phyloP scores from a whole-genome alignment of 2,113 vertebrate genomes.

The Xiphophorus couchianus region DNA sequence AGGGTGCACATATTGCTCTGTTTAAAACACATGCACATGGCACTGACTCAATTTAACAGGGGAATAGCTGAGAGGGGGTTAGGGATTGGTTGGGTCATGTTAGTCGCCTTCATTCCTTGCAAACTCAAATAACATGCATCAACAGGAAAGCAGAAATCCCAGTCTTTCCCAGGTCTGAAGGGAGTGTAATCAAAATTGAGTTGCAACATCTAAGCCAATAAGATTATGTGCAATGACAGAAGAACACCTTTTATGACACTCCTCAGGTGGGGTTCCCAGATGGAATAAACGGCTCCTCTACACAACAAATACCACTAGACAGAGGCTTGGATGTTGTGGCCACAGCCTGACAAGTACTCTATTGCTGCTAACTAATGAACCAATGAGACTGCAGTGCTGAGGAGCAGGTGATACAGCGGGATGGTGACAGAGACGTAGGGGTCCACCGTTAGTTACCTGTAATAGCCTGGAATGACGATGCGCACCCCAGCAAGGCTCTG shows the following conservation, averaged over 20 bases:
- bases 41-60: conserved; percentile 76
- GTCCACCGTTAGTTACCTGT: conserved; percentile 84
- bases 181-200: conserved; percentile 48
- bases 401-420: conserved; percentile 69
- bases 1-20: conserved; percentile 69
- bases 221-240: conserved; percentile 46
- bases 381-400: conserved; percentile 67
- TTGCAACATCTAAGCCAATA: conserved; percentile 29
- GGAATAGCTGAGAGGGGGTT: conserved; percentile 53
- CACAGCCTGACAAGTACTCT: conserved; percentile 55
- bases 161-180: conserved; percentile 20
- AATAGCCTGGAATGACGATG: conserved; percentile 90
- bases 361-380: conserved; percentile 69
- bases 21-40: conserved; percentile 75
- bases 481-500: conserved; percentile 90
- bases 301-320: conserved; percentile 32
- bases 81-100: conserved; percentile 45
- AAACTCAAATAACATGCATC: conserved; percentile 74
- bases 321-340: conserved; percentile 47
- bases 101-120: conserved; percentile 50
- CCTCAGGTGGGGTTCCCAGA: conserved; percentile 17
- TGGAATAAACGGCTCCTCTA: conserved; percentile 34
- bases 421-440: conserved; percentile 75
- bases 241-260: conserved; percentile 28
- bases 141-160: conserved; percentile 53